Percentiles rank a stretch among this genome's conserved stretches.
These are phyloP conservation scores for Pachliopta kotzebuea DNA, from an alignment of 2,888 invertebrate species.

Conservation along the genomic window DNA sequence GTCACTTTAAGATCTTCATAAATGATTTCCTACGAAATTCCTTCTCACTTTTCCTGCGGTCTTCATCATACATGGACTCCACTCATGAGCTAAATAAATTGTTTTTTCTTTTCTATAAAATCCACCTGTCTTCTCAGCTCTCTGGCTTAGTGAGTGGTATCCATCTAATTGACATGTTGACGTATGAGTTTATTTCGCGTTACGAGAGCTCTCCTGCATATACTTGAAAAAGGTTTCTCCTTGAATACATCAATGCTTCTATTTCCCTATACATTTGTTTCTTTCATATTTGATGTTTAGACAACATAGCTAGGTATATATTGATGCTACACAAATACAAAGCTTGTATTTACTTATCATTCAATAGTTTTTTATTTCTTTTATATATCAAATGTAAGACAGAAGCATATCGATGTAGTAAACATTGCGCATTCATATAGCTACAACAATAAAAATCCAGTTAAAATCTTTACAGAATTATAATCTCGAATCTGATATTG, in stretches of 20 bases:
- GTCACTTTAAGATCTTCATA: too few relatives aligned
- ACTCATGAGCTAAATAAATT: neutral
- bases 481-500: too few relatives aligned
- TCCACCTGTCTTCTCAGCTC: neutral
- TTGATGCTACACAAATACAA: too few relatives aligned
- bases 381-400: too few relatives aligned
- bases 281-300: neutral
- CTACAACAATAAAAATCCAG: too few relatives aligned
- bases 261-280: neutral
- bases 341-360: too few relatives aligned
- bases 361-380: too few relatives aligned
- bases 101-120: neutral
- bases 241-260: neutral
- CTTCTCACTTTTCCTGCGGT: neutral
- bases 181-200: neutral
- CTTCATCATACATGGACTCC: neutral
- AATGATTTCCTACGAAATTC: neutral
- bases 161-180: conserved; percentile 1
- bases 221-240: neutral
- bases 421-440: too few relatives aligned
- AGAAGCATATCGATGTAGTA: too few relatives aligned
- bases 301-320: neutral
- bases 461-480: too few relatives aligned
- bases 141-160: neutral
- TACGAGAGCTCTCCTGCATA: neutral